Percentiles rank a stretch among this genome's conserved stretches.
phyloP scores from a whole-genome alignment of 2,888 invertebrate genomes.

The Clanis bilineata region DNA sequence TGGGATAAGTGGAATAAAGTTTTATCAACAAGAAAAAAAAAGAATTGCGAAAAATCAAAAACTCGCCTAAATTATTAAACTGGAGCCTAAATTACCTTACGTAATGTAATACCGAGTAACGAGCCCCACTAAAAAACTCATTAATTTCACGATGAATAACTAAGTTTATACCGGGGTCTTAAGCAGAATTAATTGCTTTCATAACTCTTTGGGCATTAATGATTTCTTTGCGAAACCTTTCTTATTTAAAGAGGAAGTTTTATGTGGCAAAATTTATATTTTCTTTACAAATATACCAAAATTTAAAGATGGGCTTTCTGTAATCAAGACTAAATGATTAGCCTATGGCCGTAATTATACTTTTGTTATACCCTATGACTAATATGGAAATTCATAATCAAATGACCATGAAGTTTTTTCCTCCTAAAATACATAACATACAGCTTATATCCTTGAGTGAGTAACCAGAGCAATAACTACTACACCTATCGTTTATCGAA shows the following conservation, averaged over 20 bases:
- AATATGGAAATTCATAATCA: no score
- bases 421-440: no score
- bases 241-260: slow-evolving; percentile 14
- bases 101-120: slow-evolving; percentile 16
- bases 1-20: background rate
- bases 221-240: slow-evolving; percentile 15
- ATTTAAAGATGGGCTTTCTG: no score
- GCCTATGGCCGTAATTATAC: background rate
- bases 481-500: no score
- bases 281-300: background rate
- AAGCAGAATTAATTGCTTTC: slow-evolving; percentile 34
- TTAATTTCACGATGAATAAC: slow-evolving; percentile 25
- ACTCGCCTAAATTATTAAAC: slow-evolving; percentile 2
- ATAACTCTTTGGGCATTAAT: slow-evolving; percentile 29
- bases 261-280: background rate
- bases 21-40: background rate
- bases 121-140: slow-evolving; percentile 20
- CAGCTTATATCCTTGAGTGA: no score
- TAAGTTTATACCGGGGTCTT: slow-evolving; percentile 26
- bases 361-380: no score
- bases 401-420: no score
- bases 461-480: no score
- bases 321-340: background rate
- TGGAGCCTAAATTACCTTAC: slow-evolving; percentile 15
- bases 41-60: no score